Conservation (phyloP, 2,888 invertebrate genomes). For the Synergus japonicus region DNA sequence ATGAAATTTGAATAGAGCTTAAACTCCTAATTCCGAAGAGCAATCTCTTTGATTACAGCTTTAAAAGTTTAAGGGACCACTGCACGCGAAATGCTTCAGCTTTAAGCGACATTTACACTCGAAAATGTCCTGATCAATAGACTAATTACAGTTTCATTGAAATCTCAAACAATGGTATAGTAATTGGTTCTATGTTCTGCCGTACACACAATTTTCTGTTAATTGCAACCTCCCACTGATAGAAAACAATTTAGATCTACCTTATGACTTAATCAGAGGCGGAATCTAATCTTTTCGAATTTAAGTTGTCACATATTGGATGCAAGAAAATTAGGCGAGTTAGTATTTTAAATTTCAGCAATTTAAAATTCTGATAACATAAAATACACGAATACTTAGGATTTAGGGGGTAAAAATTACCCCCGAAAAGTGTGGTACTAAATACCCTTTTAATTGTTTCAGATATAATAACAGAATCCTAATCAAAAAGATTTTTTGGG, state of each 20-base stretch:
- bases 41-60: conserved; percentile 24
- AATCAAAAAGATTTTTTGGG: no score
- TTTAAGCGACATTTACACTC: conserved; percentile 31
- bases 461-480: no score
- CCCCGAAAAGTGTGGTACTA: no score
- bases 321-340: not conserved
- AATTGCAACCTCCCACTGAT: conserved; percentile 20
- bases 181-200: conserved; percentile 18
- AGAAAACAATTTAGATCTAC: not conserved
- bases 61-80: conserved; percentile 5
- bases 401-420: no score
- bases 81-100: conserved; percentile 16
- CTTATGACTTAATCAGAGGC: conserved; percentile 21
- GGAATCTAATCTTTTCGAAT: not conserved
- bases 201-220: conserved; percentile 22
- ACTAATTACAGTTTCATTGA: conserved; percentile 37
- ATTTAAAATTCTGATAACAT: no score
- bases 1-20: conserved; percentile 25
- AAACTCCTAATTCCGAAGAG: conserved; percentile 31
- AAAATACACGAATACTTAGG: no score
- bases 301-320: not conserved
- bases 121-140: conserved; percentile 31
- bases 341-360: not conserved
- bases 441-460: no score
- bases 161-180: conserved; percentile 34